Conservation (phyloP, 2,113 vertebrate genomes). For the Neotragus pygmaeus region DNA sequence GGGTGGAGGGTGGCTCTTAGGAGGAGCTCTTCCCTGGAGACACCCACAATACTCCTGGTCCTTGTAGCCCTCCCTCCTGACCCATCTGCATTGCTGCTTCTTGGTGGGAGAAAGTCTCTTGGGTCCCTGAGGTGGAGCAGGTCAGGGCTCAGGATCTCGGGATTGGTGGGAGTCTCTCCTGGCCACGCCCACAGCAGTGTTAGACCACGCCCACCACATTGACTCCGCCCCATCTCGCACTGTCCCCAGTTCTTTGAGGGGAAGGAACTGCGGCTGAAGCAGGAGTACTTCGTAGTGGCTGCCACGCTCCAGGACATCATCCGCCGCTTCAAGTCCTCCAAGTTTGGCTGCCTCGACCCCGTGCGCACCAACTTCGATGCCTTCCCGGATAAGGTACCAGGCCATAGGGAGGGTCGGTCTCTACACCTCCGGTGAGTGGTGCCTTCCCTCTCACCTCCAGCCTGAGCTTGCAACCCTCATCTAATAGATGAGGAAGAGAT, state of each 20-base stretch:
- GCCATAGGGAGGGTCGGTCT: rapidly evolving
- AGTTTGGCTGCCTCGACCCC: slow-evolving; percentile 90
- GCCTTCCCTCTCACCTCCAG: not conserved
- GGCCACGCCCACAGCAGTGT: not conserved
- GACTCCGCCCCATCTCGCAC: not conserved
- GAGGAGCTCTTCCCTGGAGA: not conserved
- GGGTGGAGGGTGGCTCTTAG: not conserved
- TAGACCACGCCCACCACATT: not conserved
- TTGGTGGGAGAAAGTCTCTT: not conserved
- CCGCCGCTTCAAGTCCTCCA: slow-evolving; percentile 93
- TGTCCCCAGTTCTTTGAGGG: slow-evolving; percentile 91
- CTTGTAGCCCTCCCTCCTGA: not conserved
- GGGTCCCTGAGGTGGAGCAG: not conserved
- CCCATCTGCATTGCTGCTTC: not conserved
- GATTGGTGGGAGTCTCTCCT: not conserved
- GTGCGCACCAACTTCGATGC: slow-evolving; percentile 88
- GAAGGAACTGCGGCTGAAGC: slow-evolving; percentile 93
- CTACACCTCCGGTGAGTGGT: too few relatives aligned
- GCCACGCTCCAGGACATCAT: slow-evolving; percentile 95
- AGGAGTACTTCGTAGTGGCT: slow-evolving; percentile 94
- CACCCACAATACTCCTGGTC: too few relatives aligned
- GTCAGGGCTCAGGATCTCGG: not conserved
- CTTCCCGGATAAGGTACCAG: slow-evolving; percentile 90
- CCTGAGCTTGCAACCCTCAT: not conserved
- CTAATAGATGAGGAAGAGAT: not conserved